These are phyloP conservation scores for Eupithecia dodoneata DNA, from an alignment of 2,888 invertebrate species.

Conservation along the genomic window DNA sequence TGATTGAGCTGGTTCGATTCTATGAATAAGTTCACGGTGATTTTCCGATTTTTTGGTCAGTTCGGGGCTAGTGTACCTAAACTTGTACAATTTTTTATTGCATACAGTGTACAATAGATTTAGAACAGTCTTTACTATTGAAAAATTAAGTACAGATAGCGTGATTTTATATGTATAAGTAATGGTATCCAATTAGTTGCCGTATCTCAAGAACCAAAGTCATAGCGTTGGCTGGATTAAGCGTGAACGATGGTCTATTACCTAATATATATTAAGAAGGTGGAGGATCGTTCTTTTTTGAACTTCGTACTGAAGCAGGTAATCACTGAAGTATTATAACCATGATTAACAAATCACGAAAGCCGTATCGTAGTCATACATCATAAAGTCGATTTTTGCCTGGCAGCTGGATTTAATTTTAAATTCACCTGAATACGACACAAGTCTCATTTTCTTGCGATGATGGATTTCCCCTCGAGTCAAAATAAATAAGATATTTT, in stretches of 20 bases:
- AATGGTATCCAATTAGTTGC: background rate
- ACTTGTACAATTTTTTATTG: background rate
- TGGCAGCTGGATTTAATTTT: constrained; percentile 21
- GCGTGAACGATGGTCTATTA: background rate
- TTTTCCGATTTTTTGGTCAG: background rate
- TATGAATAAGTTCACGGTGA: constrained; percentile 15
- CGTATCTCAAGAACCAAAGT: background rate
- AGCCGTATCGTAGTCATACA: background rate
- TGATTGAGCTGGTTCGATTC: constrained; percentile 33
- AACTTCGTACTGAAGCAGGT: too few species aligned
- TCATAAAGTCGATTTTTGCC: background rate
- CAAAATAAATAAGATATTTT: constrained; percentile 27
- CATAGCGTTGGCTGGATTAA: background rate
- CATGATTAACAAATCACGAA: background rate
- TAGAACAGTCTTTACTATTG: background rate
- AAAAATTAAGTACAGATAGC: too few species aligned
- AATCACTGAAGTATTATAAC: background rate
- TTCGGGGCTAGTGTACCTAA: background rate
- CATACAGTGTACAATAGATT: background rate
- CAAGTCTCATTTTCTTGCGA: constrained; percentile 16
- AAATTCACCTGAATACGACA: constrained; percentile 17
- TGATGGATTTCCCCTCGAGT: constrained; percentile 20
- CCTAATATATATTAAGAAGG: background rate
- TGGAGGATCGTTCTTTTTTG: too few species aligned
- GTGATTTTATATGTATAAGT: too few species aligned